phyloP scores from a whole-genome alignment of 2,888 invertebrate genomes.

The Dolichopus griseipennis region DNA sequence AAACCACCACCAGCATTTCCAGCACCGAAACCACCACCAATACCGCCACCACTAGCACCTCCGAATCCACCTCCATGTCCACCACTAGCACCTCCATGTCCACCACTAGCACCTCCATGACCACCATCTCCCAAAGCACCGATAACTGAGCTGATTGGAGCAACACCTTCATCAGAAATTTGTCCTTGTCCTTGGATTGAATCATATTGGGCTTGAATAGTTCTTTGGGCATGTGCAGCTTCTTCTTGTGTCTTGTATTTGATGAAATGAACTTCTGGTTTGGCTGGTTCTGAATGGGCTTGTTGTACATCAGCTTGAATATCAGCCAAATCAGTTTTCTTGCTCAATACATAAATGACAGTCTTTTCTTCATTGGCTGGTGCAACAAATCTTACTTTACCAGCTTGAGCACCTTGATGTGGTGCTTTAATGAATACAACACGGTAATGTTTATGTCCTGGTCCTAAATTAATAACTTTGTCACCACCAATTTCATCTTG shows the following conservation, averaged over 20 bases:
- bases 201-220: slow-evolving; percentile 43
- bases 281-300: slow-evolving; percentile 35
- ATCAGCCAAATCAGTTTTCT: slow-evolving; percentile 37
- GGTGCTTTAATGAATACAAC: slow-evolving; percentile 43
- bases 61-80: not conserved
- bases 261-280: slow-evolving; percentile 44
- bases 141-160: slow-evolving; percentile 40
- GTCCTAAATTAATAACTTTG: slow-evolving; percentile 37
- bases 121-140: slow-evolving; percentile 30
- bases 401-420: slow-evolving; percentile 32
- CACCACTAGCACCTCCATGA: not conserved
- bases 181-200: slow-evolving; percentile 40
- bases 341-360: slow-evolving; percentile 41
- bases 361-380: slow-evolving; percentile 42
- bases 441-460: slow-evolving; percentile 40
- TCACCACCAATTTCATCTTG: slow-evolving; percentile 35
- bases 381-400: slow-evolving; percentile 36
- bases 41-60: not conserved
- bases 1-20: slow-evolving; percentile 13
- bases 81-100: not conserved
- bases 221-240: slow-evolving; percentile 39
- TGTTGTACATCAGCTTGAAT: slow-evolving; percentile 38
- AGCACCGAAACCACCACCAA: slow-evolving; percentile 18
- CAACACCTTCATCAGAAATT: slow-evolving; percentile 39
- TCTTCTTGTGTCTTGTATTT: slow-evolving; percentile 43